phyloP scores from a whole-genome alignment of 2,113 vertebrate species.

The Leptobrachium ailaonicum region DNA sequence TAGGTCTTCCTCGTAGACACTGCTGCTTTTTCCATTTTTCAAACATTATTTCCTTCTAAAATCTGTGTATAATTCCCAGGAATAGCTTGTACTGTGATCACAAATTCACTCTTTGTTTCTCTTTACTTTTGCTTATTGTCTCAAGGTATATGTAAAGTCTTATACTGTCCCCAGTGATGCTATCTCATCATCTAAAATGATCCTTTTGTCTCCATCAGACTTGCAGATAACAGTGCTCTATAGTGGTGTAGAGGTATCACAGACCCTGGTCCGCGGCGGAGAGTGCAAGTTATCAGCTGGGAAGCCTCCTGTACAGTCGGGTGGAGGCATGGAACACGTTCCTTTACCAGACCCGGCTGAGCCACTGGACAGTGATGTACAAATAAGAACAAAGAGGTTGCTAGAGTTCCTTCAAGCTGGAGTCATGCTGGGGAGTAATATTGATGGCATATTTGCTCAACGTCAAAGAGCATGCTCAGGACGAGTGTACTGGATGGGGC shows the following conservation, averaged over 20 bases:
- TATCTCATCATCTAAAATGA: not conserved
- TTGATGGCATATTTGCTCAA: constrained; percentile 72
- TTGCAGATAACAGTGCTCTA: constrained; percentile 73
- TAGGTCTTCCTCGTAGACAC: no score
- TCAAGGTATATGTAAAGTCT: not conserved
- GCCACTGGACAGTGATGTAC: constrained; percentile 38
- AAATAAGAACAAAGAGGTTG: constrained; percentile 61
- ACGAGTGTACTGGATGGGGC: constrained; percentile 77
- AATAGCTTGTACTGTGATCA: no score
- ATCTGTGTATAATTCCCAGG: no score
- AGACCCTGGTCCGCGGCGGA: constrained; percentile 61
- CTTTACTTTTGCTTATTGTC: no score
- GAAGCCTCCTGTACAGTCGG: constrained; percentile 23
- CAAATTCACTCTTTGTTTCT: no score
- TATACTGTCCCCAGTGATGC: not conserved
- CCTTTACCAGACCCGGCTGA: constrained; percentile 53
- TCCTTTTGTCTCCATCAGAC: constrained; percentile 33
- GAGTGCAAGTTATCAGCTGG: constrained; percentile 61
- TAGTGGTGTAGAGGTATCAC: constrained; percentile 55
- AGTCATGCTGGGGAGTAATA: constrained; percentile 71
- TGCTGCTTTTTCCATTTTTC: no score
- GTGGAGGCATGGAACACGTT: constrained; percentile 54
- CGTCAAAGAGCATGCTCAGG: constrained; percentile 72
- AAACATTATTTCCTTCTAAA: no score
- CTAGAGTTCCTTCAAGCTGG: constrained; percentile 76